Percentiles rank a stretch among this genome's conserved stretches.
Evolutionary conservation across 2,113 vertebrate species (phyloP).

Genomic region (Phocoena phocoena): DNA sequence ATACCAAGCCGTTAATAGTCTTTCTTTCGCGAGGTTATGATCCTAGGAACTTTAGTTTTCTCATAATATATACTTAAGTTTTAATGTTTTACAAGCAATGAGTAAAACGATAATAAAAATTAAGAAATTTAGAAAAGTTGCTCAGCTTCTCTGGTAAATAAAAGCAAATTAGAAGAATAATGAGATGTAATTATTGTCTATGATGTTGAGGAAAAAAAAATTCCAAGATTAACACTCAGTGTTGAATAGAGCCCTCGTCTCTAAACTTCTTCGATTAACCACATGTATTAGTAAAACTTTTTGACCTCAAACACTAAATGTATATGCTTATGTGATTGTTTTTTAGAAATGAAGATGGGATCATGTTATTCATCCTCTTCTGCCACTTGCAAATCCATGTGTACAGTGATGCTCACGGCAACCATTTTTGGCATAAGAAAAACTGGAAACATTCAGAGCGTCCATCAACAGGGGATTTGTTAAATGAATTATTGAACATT

Average conservation of each 20-base stretch:
- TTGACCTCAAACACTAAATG: neutral
- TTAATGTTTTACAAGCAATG: neutral
- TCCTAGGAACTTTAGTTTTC: neutral
- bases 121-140: neutral
- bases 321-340: neutral
- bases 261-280: neutral
- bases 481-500: neutral
- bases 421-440: neutral
- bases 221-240: neutral
- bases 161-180: neutral
- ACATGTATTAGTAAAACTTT: neutral
- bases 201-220: neutral
- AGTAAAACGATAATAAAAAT: neutral
- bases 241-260: neutral
- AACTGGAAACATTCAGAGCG: neutral
- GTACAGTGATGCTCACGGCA: neutral
- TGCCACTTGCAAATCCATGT: neutral
- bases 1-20: neutral
- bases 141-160: neutral
- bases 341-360: constrained; percentile 1
- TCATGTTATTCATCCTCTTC: neutral
- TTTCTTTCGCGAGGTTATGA: neutral
- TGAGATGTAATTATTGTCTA: neutral
- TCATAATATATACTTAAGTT: neutral
- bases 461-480: neutral